Base-by-base conservation (phyloP, 2,888 invertebrate genomes). In the Pterobdella sp. region DNA sequence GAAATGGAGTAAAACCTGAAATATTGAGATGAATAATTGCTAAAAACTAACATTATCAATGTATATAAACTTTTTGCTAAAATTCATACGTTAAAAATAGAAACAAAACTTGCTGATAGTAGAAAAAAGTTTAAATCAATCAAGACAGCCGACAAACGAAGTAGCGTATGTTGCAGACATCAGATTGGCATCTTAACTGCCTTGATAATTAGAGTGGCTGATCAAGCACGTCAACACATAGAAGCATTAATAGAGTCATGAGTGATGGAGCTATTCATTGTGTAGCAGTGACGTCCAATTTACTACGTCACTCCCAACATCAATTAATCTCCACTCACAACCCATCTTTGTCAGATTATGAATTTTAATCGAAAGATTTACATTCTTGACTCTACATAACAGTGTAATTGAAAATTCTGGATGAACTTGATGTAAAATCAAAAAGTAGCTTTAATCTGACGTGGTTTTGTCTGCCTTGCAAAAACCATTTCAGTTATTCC, bases 211-310 rank as follows among this genome's bases (percentile, higher is more conserved):
- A n/a, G n/a, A n/a, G n/a, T 22, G 60, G 60, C 18, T 56, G n/a
- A 56, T 56, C 60, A 56, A 26, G n/a, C n/a, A 3, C 60, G n/a
- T 3, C n/a, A 56, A 56, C 18, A 3, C 4, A 26, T 56, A 26
- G n/a, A 22, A n/a, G n/a, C 60, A 26, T 56, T 56, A 56, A 56
- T 56, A 26, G 60, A 22, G 60, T n/a, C 60, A 56, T 56, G 60
- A 56, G n/a, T 22, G 60, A 56, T 56, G 60, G n/a, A 22, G 60
- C 26, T 3, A 56, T 56, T 56, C 60, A 22, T 56, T 22, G 60
- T n/a, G n/a, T n/a, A n/a, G n/a, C n/a, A n/a, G n/a, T 56, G 60
- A 56, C 60, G 60, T 56, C n/a, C 7, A 56, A 56, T 56, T 56
- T 56, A 26, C 60, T 26, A 56, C 60, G 60, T 56, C 60, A 22